Base-by-base conservation (phyloP, 2,888 invertebrate genomes). In the Crematogaster levior region DNA sequence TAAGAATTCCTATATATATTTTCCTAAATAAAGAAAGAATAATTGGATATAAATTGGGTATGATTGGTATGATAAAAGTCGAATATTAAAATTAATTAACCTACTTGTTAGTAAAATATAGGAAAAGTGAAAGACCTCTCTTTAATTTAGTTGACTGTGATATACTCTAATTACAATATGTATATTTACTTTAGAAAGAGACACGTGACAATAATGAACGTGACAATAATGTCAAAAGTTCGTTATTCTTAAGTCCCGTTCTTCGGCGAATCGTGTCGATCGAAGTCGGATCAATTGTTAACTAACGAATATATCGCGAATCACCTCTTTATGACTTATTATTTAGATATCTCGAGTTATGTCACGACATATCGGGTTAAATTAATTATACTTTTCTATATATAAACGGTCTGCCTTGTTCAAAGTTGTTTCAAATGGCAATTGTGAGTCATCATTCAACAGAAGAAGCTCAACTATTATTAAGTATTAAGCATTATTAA, bases 381-480 rank as follows among this genome's bases (percentile, higher is more conserved):
- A 77, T 77, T 68, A 68, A 68, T 77, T 68, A 68, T 65, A 77
- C 68, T 77, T 15, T n/a, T 58, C n/a, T 58, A 58, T 60, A 43
- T 30, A 73, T 53, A 15, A n/a, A 15, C n/a, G 27, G n/a, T n/a
- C 21, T 65, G n/a, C 10, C 37, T 56, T 27, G 30, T 9, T 63
- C 37, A 15, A 65, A 65, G 34, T 27, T 40, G 53, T 65, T 75
- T 53, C 30, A 53, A 10, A 53, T 6, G 15, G 15, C 40, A 75
- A 53, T 53, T 5, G 27, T n/a, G n/a, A 27, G 15, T 40, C 40
- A 56, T 75, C 10, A 53, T 75, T 40, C 15, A 40, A 53, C 27
- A 30, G 0, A 66, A 18, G 37, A 51, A 65, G 15, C 12, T 21
- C 3, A 24, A n/a, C 6, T n/a, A n/a, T n/a, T n/a, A n/a, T n/a